Evolutionary conservation across 2,797 vertebrate genomes (phyloP).

Genomic region (Crax fasciolata): DNA sequence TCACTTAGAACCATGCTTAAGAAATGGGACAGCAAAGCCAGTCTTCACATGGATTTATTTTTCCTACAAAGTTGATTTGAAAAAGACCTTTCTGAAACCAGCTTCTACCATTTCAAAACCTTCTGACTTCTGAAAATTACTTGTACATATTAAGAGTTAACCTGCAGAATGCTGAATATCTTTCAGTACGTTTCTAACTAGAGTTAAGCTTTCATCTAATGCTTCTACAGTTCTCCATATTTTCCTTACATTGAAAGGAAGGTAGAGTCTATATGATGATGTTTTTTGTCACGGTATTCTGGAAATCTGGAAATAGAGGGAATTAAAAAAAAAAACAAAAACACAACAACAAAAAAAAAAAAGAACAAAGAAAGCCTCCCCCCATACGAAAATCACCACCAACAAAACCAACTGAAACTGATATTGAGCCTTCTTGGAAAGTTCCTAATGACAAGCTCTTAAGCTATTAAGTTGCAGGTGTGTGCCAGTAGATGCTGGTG

Average conservation of each 20-base stretch:
- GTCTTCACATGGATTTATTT: background rate
- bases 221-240: background rate
- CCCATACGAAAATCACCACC: background rate
- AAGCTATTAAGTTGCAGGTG: background rate
- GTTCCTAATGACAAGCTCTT: background rate
- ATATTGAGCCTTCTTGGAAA: background rate
- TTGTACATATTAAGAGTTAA: background rate
- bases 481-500: background rate
- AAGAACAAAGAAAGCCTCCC: too few relatives aligned
- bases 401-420: background rate
- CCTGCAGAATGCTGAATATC: background rate
- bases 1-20: background rate
- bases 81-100: background rate
- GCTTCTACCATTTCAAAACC: background rate
- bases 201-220: background rate
- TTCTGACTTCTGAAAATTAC: background rate
- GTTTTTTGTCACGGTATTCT: background rate
- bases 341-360: too few relatives aligned
- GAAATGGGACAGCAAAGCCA: background rate
- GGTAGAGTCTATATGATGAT: background rate
- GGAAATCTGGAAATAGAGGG: background rate
- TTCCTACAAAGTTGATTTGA: background rate
- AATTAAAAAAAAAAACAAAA: background rate
- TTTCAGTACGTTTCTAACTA: background rate
- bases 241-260: background rate